Evolutionary conservation across 2,888 invertebrate genomes (phyloP).

Genomic region (Tetragnatha montana): DNA sequence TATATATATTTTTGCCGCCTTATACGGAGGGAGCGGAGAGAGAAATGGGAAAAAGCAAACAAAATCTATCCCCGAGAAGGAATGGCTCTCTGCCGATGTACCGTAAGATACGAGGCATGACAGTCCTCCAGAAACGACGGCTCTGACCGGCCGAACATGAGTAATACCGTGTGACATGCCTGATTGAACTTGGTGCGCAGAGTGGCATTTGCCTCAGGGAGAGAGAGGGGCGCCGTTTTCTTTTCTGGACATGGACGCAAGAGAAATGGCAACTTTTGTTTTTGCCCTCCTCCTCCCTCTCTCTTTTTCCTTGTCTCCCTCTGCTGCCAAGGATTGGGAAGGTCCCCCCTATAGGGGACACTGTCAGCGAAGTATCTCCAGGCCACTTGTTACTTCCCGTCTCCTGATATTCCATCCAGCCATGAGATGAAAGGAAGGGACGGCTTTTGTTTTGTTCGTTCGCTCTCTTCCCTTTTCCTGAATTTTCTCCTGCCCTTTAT

Average conservation of each 20-base stretch:
- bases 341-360: constrained; percentile 37
- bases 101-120: constrained; percentile 65
- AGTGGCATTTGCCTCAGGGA: constrained; percentile 63
- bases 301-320: constrained; percentile 26
- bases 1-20: constrained; percentile 51
- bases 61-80: neutral
- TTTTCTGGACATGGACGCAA: constrained; percentile 56
- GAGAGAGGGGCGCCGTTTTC: constrained; percentile 43
- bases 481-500: neutral
- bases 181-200: constrained; percentile 67
- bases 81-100: constrained; percentile 54
- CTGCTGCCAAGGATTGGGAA: neutral
- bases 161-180: constrained; percentile 70
- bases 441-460: constrained; percentile 4
- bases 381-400: constrained; percentile 67
- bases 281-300: constrained; percentile 22
- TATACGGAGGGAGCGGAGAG: constrained; percentile 10
- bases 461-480: neutral
- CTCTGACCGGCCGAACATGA: constrained; percentile 69
- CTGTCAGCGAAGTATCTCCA: constrained; percentile 62
- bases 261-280: constrained; percentile 58
- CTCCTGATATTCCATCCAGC: constrained; percentile 40
- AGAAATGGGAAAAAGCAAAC: constrained; percentile 21
- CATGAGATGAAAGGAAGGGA: neutral
- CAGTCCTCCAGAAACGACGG: constrained; percentile 55